A percentile compares a stretch with the other conserved stretches of the same genome.
phyloP scores from a whole-genome alignment of 2,797 vertebrate species.

The Amphiprion clarkii region DNA sequence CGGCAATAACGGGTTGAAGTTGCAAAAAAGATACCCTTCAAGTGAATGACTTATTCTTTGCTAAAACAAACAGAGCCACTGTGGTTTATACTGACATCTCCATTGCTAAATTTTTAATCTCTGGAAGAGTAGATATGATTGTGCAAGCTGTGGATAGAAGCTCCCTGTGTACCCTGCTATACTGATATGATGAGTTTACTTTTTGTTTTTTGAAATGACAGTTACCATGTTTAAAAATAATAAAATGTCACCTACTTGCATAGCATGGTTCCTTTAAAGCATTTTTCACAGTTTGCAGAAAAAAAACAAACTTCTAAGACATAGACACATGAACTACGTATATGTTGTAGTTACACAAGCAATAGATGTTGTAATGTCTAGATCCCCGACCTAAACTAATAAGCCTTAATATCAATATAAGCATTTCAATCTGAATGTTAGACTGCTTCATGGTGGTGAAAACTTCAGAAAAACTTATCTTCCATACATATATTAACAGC shows the following conservation, averaged over 20 bases:
- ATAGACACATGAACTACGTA: neutral
- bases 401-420: too few species aligned
- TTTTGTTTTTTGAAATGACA: neutral
- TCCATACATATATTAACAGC: neutral
- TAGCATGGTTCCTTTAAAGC: neutral
- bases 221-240: neutral
- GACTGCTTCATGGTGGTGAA: neutral
- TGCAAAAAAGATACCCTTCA: neutral
- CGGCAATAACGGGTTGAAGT: slow-evolving; percentile 6
- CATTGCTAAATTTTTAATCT: slow-evolving; percentile 3
- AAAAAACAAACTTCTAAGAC: neutral
- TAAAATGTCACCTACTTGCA: neutral
- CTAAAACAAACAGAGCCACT: neutral
- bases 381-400: too few species aligned
- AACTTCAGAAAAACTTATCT: neutral
- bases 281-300: neutral
- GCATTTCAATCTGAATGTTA: neutral
- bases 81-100: neutral
- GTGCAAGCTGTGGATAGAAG: neutral
- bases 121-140: neutral
- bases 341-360: slow-evolving; percentile 4
- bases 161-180: neutral
- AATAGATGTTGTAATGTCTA: neutral
- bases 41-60: neutral
- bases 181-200: neutral